phyloP scores from a whole-genome alignment of 2,113 vertebrate species.

The Trematocara nigrifrons region DNA sequence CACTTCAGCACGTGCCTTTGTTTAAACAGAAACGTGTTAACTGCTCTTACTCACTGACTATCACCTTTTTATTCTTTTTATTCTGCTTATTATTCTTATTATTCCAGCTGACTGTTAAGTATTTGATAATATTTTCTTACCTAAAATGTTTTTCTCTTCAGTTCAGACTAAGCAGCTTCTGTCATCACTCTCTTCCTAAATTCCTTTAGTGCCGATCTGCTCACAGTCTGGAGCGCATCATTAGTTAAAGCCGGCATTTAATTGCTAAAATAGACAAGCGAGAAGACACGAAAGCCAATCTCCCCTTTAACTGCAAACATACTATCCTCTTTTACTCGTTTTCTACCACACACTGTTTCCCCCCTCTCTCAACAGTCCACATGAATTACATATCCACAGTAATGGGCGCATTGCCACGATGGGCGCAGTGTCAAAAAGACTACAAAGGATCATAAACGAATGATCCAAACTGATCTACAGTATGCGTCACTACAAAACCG shows the following conservation, averaged over 20 bases:
- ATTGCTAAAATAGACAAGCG: background rate
- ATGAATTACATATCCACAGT: background rate
- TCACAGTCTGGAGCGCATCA: background rate
- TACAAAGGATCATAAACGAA: background rate
- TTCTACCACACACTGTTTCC: background rate
- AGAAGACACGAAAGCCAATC: background rate
- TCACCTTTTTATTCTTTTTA: background rate
- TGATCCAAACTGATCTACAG: background rate
- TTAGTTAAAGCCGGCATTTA: slow-evolving; percentile 10
- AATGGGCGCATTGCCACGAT: background rate
- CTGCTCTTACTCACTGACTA: background rate
- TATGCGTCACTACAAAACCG: background rate
- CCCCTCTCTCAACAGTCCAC: background rate
- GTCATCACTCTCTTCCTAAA: background rate
- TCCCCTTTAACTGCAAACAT: background rate
- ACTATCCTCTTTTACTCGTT: background rate
- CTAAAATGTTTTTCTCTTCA: background rate
- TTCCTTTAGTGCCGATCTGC: background rate
- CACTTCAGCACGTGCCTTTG: background rate
- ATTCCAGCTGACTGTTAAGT: background rate
- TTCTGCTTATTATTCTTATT: accelerated
- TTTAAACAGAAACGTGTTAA: background rate
- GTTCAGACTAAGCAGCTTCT: background rate
- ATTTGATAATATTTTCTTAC: background rate
- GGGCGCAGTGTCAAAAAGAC: background rate